phyloP scores from a whole-genome alignment of 1,140 invertebrate species.

The Aphidius gifuensis region DNA sequence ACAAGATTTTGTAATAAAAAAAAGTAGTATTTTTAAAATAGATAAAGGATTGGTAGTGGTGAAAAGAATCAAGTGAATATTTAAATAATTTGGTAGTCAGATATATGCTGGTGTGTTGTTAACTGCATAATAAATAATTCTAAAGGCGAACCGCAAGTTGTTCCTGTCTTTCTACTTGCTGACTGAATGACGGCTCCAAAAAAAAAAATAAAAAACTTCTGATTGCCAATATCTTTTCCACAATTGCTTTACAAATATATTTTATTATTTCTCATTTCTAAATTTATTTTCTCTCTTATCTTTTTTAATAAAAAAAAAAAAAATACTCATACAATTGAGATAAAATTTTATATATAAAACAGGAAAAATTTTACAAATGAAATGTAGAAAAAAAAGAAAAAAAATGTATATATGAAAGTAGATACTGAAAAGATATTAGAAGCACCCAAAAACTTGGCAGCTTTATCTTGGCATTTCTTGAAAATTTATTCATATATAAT shows the following conservation, averaged over 20 bases:
- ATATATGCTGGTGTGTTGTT: constrained; percentile 46
- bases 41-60: neutral
- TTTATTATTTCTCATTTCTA: too few species aligned
- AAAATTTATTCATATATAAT: constrained; percentile 60
- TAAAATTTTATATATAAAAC: too few species aligned
- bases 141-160: constrained; percentile 48
- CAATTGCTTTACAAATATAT: constrained; percentile 16
- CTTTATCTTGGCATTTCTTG: constrained; percentile 58
- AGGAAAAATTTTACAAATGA: neutral
- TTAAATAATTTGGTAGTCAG: constrained; percentile 38
- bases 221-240: constrained; percentile 43
- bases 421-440: constrained; percentile 17
- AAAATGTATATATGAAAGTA: neutral
- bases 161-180: constrained; percentile 48
- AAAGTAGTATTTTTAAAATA: too few species aligned
- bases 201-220: constrained; percentile 42
- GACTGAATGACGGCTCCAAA: constrained; percentile 48
- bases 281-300: constrained; percentile 3
- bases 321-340: too few species aligned
- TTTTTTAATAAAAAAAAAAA: neutral
- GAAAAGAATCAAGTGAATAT: constrained; percentile 20
- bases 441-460: constrained; percentile 55
- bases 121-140: constrained; percentile 53
- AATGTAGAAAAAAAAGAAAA: constrained; percentile 34
- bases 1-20: too few species aligned